Evolutionary conservation across 2,888 invertebrate genomes (phyloP).

Genomic region (Phortica magna): DNA sequence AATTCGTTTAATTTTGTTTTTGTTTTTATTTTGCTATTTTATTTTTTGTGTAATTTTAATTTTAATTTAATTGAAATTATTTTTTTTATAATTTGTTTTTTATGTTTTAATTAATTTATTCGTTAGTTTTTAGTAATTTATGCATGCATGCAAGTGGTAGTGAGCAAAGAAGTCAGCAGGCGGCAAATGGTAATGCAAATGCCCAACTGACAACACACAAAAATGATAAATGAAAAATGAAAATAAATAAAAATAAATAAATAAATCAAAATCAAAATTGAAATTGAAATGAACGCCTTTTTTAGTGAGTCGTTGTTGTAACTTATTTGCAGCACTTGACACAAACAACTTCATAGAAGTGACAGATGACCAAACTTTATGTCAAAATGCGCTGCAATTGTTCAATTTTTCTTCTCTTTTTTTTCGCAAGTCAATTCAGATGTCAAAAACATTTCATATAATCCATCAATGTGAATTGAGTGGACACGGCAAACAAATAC

Average conservation of each 20-base stretch:
- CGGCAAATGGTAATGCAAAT: neutral
- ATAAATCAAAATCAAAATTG: slow-evolving; percentile 19
- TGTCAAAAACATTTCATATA: slow-evolving; percentile 60
- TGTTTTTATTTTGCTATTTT: neutral
- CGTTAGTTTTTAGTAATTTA: slow-evolving; percentile 21
- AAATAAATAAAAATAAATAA: slow-evolving; percentile 17
- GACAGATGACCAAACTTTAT: slow-evolving; percentile 62
- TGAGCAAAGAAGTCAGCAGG: neutral
- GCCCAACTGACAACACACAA: slow-evolving; percentile 3
- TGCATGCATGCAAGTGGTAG: slow-evolving; percentile 6
- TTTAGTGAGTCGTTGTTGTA: slow-evolving; percentile 1
- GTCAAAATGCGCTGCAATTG: slow-evolving; percentile 45
- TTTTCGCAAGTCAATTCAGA: slow-evolving; percentile 53
- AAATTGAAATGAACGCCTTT: slow-evolving; percentile 25
- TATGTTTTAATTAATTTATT: slow-evolving; percentile 37
- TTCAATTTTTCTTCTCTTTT: slow-evolving; percentile 49
- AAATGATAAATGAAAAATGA: neutral
- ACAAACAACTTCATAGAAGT: slow-evolving; percentile 50
- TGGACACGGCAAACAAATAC: neutral
- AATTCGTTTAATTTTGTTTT: neutral
- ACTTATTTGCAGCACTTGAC: slow-evolving; percentile 33
- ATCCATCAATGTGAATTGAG: slow-evolving; percentile 56
- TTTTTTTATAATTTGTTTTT: slow-evolving; percentile 25
- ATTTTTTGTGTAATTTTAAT: neutral
- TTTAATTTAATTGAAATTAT: slow-evolving; percentile 19